Conservation (phyloP, 2,113 vertebrate species). For the Ptilorrhoa leucosticta region DNA sequence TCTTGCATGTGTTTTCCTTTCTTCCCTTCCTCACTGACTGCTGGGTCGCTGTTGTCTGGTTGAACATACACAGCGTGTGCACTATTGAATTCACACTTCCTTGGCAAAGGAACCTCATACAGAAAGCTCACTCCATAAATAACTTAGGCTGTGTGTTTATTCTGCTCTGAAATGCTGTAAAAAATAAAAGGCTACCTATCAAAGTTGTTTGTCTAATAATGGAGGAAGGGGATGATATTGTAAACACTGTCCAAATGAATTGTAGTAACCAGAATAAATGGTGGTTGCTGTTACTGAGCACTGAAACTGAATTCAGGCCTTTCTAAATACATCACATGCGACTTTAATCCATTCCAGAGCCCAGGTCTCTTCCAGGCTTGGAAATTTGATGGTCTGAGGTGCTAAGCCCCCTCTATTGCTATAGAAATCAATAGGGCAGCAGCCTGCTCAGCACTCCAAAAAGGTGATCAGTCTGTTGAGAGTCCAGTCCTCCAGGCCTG, state of each 20-base stretch:
- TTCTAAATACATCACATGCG: slow-evolving; percentile 69
- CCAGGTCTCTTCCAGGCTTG: slow-evolving; percentile 47
- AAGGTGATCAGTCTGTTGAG: background rate
- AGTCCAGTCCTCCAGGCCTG: background rate
- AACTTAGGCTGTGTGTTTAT: slow-evolving; percentile 65
- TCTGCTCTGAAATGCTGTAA: slow-evolving; percentile 72
- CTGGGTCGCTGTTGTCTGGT: slow-evolving; percentile 30
- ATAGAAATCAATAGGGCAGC: background rate
- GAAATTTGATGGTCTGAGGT: slow-evolving; percentile 42
- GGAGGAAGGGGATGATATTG: slow-evolving; percentile 62
- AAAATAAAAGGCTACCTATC: slow-evolving; percentile 72
- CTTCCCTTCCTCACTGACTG: background rate
- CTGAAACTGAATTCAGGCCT: slow-evolving; percentile 57
- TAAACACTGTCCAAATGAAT: slow-evolving; percentile 72
- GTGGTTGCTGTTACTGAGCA: slow-evolving; percentile 38
- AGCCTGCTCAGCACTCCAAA: background rate
- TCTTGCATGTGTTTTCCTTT: slow-evolving; percentile 27
- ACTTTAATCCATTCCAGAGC: slow-evolving; percentile 72
- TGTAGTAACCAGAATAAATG: slow-evolving; percentile 74
- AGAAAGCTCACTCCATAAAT: slow-evolving; percentile 71
- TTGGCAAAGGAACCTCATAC: slow-evolving; percentile 58
- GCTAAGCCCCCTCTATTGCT: slow-evolving; percentile 10
- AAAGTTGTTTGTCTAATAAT: slow-evolving; percentile 62
- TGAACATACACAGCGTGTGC: slow-evolving; percentile 12
- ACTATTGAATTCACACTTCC: slow-evolving; percentile 51